A percentile compares a stretch with the other conserved stretches of the same genome.
phyloP scores from a whole-genome alignment of 2,797 vertebrate species.

The Intellagama lesueurii region DNA sequence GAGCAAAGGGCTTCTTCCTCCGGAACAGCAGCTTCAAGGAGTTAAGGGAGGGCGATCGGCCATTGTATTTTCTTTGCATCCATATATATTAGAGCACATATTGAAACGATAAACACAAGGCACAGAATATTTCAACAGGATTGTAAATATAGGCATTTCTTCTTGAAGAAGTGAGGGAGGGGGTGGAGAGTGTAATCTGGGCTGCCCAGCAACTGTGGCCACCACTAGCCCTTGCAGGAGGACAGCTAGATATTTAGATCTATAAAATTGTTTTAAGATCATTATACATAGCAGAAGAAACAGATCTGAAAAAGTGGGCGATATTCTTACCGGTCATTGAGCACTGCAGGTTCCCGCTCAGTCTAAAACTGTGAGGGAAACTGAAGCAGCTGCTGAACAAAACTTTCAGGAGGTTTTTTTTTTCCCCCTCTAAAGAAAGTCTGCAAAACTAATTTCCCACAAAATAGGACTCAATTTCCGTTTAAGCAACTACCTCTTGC shows the following conservation, averaged over 20 bases:
- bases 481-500: constrained; percentile 79
- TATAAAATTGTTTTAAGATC: background rate
- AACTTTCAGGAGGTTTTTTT: constrained; percentile 75
- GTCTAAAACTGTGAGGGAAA: constrained; percentile 75
- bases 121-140: constrained; percentile 72
- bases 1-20: background rate
- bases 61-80: constrained; percentile 67
- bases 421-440: constrained; percentile 74
- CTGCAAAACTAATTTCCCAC: constrained; percentile 97
- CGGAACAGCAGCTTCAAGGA: background rate
- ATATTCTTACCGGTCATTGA: constrained; percentile 77
- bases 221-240: background rate
- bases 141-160: constrained; percentile 69
- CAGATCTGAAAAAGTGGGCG: constrained; percentile 65
- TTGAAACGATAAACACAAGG: constrained; percentile 82
- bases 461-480: constrained; percentile 95
- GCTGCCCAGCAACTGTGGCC: background rate
- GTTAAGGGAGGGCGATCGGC: background rate
- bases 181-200: background rate
- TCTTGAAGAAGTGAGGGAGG: constrained; percentile 49
- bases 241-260: background rate
- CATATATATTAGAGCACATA: constrained; percentile 73
- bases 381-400: constrained; percentile 80
- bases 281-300: constrained; percentile 7
- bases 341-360: constrained; percentile 77